Evolutionary conservation across 2,797 vertebrate genomes (phyloP), one percentile per base, ranked within the genome.

Genomic region (Pangasius krempfi): DNA sequence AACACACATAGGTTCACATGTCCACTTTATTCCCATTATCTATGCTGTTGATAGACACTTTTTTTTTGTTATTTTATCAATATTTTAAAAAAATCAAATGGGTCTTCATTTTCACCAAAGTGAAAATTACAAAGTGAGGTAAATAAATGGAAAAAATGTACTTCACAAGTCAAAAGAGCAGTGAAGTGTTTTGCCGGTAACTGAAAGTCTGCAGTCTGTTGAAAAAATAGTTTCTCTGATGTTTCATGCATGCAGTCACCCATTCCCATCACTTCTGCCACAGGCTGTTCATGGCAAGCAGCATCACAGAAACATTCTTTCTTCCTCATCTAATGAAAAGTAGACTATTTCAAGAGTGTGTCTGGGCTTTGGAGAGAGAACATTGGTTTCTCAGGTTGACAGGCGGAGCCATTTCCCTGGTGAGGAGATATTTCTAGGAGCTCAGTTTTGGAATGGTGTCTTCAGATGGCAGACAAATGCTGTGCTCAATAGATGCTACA

Each of bases 391-490:
- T 85, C 89, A 87, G 91, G 92, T 92, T 92, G 91, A 92, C 88
- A 91, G 90, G 91, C 64, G 82, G 86, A 92, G 91, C 88, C 88
- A 88, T 93, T 90, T 92, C 93, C 92, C 92, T 88, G 87, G 92
- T 87, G 92, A 87, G 90, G 88, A 91, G 90, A 92, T 91, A 92
- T 92, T 93, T 92, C 89, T 50, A 92, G 92, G 88, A 85, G 88
- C 84, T 87, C 84, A 62, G 89, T 88, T 89, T 68, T 88, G 64
- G 84, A 82, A 81, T 60, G 20, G 70, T 87, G 87, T 92, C 91
- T 91, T 92, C 86, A 90, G 88, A 92, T 91, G 91, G 90, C 90
- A 92, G 90, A 89, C 84, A 89, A 86, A 75, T 37, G 54, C 84
- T 89, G 81, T 89, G 88, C 89, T 89, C 90, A 89, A 87, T 44